phyloP scores from a whole-genome alignment of 2,113 vertebrate genomes.

The Opisthocomus hoazin region DNA sequence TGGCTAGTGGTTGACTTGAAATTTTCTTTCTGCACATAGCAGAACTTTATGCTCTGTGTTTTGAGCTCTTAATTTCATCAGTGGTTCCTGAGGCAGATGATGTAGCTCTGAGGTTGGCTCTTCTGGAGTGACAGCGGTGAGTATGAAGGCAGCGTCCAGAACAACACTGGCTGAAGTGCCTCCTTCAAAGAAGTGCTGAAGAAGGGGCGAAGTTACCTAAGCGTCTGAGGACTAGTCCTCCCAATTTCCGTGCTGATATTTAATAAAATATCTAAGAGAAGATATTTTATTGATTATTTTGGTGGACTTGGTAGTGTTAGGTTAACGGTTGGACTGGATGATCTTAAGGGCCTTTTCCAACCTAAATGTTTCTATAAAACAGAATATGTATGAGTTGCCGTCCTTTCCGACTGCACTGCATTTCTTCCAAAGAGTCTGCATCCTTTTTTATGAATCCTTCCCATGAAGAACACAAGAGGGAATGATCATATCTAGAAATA shows the following conservation, averaged over 20 bases:
- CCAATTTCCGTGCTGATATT: background rate
- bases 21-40: background rate
- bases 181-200: background rate
- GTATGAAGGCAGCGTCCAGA: background rate
- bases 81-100: background rate
- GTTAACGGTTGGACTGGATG: background rate
- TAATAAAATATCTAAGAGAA: background rate
- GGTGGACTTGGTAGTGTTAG: background rate
- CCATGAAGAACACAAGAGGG: background rate
- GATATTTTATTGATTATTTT: background rate
- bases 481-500: background rate
- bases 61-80: background rate
- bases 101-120: background rate
- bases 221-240: background rate
- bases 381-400: background rate
- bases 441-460: background rate
- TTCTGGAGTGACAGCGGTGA: background rate
- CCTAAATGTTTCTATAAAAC: background rate
- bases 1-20: background rate
- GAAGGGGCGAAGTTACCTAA: accelerated
- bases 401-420: background rate
- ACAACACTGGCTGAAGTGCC: background rate
- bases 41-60: background rate
- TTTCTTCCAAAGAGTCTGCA: background rate
- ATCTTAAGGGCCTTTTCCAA: background rate